Conservation (phyloP, 2,888 invertebrate genomes). For the Elmis aenea region DNA sequence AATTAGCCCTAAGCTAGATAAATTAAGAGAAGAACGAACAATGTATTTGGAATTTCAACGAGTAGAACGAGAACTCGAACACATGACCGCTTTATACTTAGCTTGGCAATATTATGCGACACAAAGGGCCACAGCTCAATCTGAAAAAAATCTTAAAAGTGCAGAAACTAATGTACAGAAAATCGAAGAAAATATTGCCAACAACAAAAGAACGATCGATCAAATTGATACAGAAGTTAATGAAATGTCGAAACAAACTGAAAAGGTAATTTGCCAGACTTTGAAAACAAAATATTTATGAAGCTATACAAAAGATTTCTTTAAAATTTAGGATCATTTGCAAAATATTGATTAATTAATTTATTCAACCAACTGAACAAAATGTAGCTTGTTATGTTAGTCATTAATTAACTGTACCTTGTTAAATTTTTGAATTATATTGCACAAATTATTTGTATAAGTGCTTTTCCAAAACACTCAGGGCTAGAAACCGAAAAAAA, state of each 20-base stretch:
- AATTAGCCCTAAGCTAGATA: slow-evolving; percentile 83
- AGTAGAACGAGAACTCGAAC: slow-evolving; percentile 77
- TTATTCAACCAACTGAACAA: too few species aligned
- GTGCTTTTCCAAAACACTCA: too few species aligned
- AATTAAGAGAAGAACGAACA: slow-evolving; percentile 76
- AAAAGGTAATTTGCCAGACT: slow-evolving; percentile 34
- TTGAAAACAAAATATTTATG: slow-evolving; percentile 5
- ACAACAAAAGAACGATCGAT: slow-evolving; percentile 51
- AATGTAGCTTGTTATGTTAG: too few species aligned
- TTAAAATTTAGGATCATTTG: too few species aligned
- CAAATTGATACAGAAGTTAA: slow-evolving; percentile 56
- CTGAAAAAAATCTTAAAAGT: slow-evolving; percentile 32
- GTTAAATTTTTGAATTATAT: too few species aligned
- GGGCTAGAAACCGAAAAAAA: too few species aligned
- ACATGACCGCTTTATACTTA: slow-evolving; percentile 66
- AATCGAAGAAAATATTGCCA: slow-evolving; percentile 49
- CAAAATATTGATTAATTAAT: too few species aligned
- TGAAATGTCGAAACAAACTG: slow-evolving; percentile 62
- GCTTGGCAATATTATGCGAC: slow-evolving; percentile 65
- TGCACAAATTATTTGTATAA: too few species aligned
- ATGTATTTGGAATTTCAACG: slow-evolving; percentile 86
- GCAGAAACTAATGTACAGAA: slow-evolving; percentile 30
- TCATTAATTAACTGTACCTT: too few species aligned
- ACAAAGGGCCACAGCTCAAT: slow-evolving; percentile 26
- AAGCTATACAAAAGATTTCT: neutral